phyloP scores from a whole-genome alignment of 2,888 invertebrate genomes.

The Agrochola lychnidis region DNA sequence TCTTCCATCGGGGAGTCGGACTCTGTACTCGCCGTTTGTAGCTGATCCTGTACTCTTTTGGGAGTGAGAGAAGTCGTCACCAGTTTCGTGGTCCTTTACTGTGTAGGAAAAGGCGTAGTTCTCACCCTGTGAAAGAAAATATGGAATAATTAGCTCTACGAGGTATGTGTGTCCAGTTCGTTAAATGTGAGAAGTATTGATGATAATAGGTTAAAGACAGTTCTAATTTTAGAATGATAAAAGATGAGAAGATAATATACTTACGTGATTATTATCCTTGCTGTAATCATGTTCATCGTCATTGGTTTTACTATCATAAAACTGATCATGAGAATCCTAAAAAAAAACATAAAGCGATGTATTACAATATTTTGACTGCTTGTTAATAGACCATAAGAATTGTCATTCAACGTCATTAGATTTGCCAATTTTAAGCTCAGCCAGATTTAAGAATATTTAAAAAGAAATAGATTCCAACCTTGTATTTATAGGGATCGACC shows the following conservation, averaged over 20 bases:
- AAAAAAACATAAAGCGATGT: background rate
- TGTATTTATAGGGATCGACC: conserved; percentile 12
- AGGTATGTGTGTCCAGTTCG: background rate
- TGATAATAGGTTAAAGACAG: background rate
- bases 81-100: conserved; percentile 91
- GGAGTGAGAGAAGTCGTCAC: conserved; percentile 93
- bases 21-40: conserved; percentile 93
- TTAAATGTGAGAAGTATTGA: background rate
- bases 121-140: conserved; percentile 77
- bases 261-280: conserved; percentile 77
- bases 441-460: background rate
- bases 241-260: background rate
- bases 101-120: conserved; percentile 93
- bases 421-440: background rate
- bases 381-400: background rate
- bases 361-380: background rate
- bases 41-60: conserved; percentile 91
- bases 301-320: conserved; percentile 70
- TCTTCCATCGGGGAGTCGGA: conserved; percentile 92
- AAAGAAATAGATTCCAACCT: conserved; percentile 14
- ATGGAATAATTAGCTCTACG: background rate
- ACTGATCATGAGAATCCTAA: conserved; percentile 69
- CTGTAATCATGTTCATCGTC: conserved; percentile 70
- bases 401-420: background rate
- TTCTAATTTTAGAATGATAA: background rate